Evolutionary conservation across 2,888 invertebrate species (phyloP).

Genomic region (Proisotoma minuta): DNA sequence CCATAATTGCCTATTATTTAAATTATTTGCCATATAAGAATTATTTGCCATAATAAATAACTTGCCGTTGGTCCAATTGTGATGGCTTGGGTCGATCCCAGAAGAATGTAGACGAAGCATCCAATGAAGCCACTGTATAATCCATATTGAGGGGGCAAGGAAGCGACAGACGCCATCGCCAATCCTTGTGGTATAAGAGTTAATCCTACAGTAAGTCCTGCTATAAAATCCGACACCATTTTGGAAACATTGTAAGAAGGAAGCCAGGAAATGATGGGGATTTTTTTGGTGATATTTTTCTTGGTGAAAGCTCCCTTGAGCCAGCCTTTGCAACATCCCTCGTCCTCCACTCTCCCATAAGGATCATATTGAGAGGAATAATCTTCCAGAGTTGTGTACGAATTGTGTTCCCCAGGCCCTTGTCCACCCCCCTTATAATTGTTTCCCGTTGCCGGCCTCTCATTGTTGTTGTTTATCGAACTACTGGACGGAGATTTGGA

Average conservation of each 20-base stretch:
- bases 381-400: not conserved
- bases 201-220: conserved; percentile 39
- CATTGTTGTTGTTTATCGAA: conserved; percentile 19
- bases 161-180: conserved; percentile 88
- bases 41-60: conserved; percentile 10
- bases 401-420: not conserved
- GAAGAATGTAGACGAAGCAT: conserved; percentile 81
- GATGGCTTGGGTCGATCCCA: conserved; percentile 57
- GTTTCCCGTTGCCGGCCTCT: not conserved
- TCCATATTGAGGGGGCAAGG: conserved; percentile 66
- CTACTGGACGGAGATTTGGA: conserved; percentile 39
- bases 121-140: conserved; percentile 92
- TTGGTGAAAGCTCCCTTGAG: conserved; percentile 20
- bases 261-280: conserved; percentile 41
- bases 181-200: conserved; percentile 54
- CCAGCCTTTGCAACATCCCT: conserved; percentile 20
- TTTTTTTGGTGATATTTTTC: conserved; percentile 30
- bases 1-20: conserved; percentile 7
- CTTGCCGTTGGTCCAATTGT: conserved; percentile 39
- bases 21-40: conserved; percentile 8
- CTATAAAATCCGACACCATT: conserved; percentile 36
- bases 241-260: conserved; percentile 32
- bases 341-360: not conserved
- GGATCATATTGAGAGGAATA: not conserved
- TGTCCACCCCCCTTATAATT: not conserved